Percentiles rank a stretch among this genome's conserved stretches.
Conservation (phyloP, 2,113 vertebrate species). For the Irena cyanogastra region DNA sequence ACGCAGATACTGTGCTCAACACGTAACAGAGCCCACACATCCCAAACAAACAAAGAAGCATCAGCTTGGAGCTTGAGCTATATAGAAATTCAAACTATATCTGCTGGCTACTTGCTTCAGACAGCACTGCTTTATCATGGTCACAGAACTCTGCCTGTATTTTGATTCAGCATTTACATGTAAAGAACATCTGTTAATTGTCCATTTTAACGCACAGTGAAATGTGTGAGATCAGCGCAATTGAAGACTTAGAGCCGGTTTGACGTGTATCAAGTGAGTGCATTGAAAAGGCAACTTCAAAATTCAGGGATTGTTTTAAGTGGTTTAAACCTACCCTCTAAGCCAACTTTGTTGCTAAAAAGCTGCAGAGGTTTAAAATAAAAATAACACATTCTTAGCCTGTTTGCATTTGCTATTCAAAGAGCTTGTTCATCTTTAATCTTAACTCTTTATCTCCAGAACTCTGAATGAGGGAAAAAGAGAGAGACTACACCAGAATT, state of each 20-base stretch:
- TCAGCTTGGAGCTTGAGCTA: neutral
- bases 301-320: slow-evolving; percentile 37
- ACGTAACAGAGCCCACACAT: fast-evolving
- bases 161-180: neutral
- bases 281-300: slow-evolving; percentile 43
- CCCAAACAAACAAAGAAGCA: neutral
- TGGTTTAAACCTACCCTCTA: slow-evolving; percentile 51
- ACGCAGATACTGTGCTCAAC: neutral
- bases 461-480: slow-evolving; percentile 30
- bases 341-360: slow-evolving; percentile 48
- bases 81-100: neutral
- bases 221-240: neutral
- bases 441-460: slow-evolving; percentile 64
- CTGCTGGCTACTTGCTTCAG: neutral
- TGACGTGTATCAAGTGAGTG: neutral
- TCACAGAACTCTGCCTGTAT: neutral
- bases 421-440: slow-evolving; percentile 63
- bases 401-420: slow-evolving; percentile 58
- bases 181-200: slow-evolving; percentile 13
- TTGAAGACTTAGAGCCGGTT: neutral
- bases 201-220: neutral
- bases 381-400: slow-evolving; percentile 38
- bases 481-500: slow-evolving; percentile 59
- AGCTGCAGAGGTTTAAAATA: slow-evolving; percentile 52
- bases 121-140: neutral